Evolutionary conservation across 2,888 invertebrate genomes (phyloP), one percentile per base, ranked within the genome.

Genomic region (Sphaerophoria taeniata): DNA sequence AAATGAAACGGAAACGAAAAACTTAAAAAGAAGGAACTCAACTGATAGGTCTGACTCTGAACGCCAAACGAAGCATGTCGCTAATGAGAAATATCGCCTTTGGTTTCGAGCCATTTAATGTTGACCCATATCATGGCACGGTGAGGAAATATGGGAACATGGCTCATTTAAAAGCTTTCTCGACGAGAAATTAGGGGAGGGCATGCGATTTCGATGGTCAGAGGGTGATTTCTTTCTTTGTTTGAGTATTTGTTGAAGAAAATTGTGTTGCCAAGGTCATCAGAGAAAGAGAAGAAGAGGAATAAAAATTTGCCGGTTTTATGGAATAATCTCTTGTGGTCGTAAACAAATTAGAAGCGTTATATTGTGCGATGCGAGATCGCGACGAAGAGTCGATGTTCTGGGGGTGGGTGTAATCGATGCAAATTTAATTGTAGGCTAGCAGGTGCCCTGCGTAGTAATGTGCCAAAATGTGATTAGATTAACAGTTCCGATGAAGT

Each of bases 21-120:
- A 14, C 51, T n/a, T 47, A 72, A 61, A 6, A 61, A 45, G 31
- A 45, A n/a, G n/a, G 5, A 47, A 49, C 55, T 12, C 53, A 55
- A 72, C 55, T 71, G 16, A 58, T 71, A 67, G 75, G 71, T 65
- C 60, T 72, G 72, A 71, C 75, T 71, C 67, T 49, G 75, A 69
- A 33, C 49, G 61, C 60, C 79, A 60, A 84, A 85, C 85, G 73
- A 77, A 85, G 85, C 76, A 72, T 85, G 76, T 70, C 73, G 70
- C 63, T 81, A 85, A 85, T 81, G 85, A 85, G 80, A 85, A 85
- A 80, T 85, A 85, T 85, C 73, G 76, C 85, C 76, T 81, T 85
- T 70, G 81, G 85, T 81, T 81, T 80, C 73, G 81, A 81, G 76
- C 85, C 85, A 85, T 85, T 85, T 69, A 85, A 85, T 85, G 81